Evolutionary conservation across 2,888 invertebrate genomes (phyloP), one percentile per base, ranked within the genome.

Genomic region (Timema podura): DNA sequence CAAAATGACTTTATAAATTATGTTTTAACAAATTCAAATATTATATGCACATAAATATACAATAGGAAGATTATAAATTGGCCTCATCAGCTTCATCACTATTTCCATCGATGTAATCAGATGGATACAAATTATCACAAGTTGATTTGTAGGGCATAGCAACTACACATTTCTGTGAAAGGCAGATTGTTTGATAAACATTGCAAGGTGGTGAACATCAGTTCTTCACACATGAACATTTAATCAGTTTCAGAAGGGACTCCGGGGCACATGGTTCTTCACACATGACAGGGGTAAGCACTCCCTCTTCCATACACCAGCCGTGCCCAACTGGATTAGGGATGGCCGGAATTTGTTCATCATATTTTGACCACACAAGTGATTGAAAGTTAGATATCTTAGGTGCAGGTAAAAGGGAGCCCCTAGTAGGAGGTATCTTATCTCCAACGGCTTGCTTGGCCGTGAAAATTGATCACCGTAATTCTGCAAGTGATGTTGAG

Each of bases 301-400:
- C 15, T 61, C 61, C 61, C 30, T 9, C 61, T 16, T 61, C 61
- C 7, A 61, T 2, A 61, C 30, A 44, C 15, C 30, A 61, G 8
- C 61, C 8, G 45, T 15, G 16, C 2, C 30, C 61, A 61, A 15
- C 15, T 44, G 61, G 61, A 61, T 61, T 61, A 10, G 61, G 7
- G 61, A 59, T 61, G 0, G 45, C 61, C 3, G 16, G 16, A 8
- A 2, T 30, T 44, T 2, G 44, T 44, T 44, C 44, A 15, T 61
- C 5, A 16, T 61, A 8, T 15, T 61, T 30, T 61, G 61, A 61
- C 61, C 61, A 61, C 44, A 61, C 44, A 61, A 61, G 16, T 9
- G 61, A 8, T 61, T 61, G 61, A 61, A 61, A 61, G 61, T 61
- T 61, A 61, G 61, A 8, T 61, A 8, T 61, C 13, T 61, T 61